These are phyloP conservation scores for Silurus lanzhouensis DNA, from an alignment of 2,797 vertebrate species.

Conservation along the genomic window DNA sequence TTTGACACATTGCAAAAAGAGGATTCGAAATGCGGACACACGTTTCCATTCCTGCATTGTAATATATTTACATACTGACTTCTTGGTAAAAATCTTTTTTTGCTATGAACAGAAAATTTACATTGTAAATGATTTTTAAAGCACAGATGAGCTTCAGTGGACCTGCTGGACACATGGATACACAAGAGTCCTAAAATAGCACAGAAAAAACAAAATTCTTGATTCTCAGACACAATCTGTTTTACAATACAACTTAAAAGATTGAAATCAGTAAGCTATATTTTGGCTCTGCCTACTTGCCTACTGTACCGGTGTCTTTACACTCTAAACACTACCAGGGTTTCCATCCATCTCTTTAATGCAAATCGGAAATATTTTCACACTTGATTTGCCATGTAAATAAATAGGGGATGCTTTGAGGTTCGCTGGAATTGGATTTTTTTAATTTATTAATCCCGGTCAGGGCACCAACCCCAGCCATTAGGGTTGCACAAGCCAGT, in stretches of 20 bases:
- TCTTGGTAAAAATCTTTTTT: conserved; percentile 1
- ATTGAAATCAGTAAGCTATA: not conserved
- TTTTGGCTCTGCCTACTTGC: not conserved
- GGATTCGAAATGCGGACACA: not conserved
- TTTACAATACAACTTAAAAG: not conserved
- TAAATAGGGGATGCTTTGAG: not conserved
- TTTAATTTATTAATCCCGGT: not conserved
- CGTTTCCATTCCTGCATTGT: not conserved
- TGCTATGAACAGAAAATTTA: conserved; percentile 36
- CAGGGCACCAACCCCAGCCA: no score
- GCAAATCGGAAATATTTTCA: not conserved
- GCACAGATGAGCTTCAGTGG: conserved; percentile 67
- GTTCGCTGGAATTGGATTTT: not conserved
- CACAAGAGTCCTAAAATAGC: conserved; percentile 48
- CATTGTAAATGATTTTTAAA: conserved; percentile 51
- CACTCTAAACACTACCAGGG: not conserved
- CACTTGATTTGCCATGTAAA: not conserved
- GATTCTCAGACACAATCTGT: not conserved
- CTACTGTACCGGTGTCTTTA: not conserved
- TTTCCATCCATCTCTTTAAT: not conserved
- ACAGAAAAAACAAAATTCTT: conserved; percentile 17
- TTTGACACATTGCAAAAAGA: conserved; percentile 15
- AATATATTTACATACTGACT: conserved; percentile 27
- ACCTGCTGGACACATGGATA: conserved; percentile 47
- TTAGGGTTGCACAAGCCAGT: no score